A percentile compares a stretch with the other conserved stretches of the same genome.
Evolutionary conservation across 2,888 invertebrate species (phyloP).

Genomic region (Busseola fusca): DNA sequence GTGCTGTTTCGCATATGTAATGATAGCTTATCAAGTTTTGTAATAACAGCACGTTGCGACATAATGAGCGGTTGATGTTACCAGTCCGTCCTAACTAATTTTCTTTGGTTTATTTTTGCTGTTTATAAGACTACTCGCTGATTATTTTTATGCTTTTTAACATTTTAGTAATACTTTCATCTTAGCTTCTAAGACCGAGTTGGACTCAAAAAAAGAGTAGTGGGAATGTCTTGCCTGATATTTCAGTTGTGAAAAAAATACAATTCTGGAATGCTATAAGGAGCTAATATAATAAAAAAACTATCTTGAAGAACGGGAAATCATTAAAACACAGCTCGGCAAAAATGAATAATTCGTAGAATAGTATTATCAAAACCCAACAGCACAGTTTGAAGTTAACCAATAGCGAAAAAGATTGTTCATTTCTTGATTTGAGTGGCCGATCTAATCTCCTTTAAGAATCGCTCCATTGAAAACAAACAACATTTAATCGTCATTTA

Average conservation of each 20-base stretch:
- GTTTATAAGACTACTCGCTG: background rate
- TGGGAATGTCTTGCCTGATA: background rate
- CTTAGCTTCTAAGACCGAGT: background rate
- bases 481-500: conserved; percentile 56
- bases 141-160: background rate
- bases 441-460: conserved; percentile 60
- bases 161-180: background rate
- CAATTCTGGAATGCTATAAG: background rate
- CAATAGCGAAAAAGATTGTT: conserved; percentile 56
- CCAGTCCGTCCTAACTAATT: background rate
- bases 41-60: conserved; percentile 22
- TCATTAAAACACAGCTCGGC: conserved; percentile 5
- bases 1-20: conserved; percentile 35
- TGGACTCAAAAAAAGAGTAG: background rate
- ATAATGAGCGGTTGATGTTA: conserved; percentile 30
- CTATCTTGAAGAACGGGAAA: background rate
- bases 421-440: conserved; percentile 64
- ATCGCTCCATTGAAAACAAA: conserved; percentile 57
- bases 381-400: conserved; percentile 48
- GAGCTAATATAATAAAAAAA: background rate
- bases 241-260: background rate
- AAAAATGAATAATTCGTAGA: conserved; percentile 59
- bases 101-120: conserved; percentile 14
- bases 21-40: conserved; percentile 30
- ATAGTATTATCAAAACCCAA: conserved; percentile 57